Evolutionary conservation across 2,797 vertebrate genomes (phyloP), one percentile per base, ranked within the genome.

Genomic region (Acipenser ruthenus): DNA sequence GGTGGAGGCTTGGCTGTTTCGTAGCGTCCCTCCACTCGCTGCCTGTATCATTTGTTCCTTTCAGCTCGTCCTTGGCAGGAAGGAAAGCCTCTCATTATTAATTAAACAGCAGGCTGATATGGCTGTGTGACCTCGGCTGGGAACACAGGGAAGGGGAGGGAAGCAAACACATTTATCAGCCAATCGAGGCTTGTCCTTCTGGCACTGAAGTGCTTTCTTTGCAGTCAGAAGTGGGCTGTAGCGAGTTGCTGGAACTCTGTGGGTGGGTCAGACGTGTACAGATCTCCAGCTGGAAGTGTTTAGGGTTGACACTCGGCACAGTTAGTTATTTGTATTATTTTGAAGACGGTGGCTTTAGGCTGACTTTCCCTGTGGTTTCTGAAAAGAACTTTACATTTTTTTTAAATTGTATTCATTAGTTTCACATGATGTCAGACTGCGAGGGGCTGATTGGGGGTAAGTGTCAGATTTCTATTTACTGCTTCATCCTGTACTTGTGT

Each of bases 391-490:
- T 37, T 37, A 37, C 23, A 37, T 37, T 76, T 69, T 76, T 69
- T 76, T 67, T 6, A 7, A 37, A 37, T 37, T 55, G 18, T 65
- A 73, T 68, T 74, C 67, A 47, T 61, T 56, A 61, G 23, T 73
- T 63, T 79, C 9, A 15, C 82, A 84, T 84, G 78, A 97, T 98
- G 95, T 97, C 95, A 67, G 95, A 98, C 91, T 94, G 92, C 77
- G 95, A 97, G 84, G 95, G 93, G 81, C 91, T 88, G 75, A 87
- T 87, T 37, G 86, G 88, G 72, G 95, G 96, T 98, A 87, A 94
- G 95, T 85, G 81, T 80, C 83, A 79, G 80, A 37, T 37, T 37
- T 37, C 83, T 79, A 79, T 73, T 61, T 77, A 65, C 58, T 6
- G 18, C 70, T 67, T 71, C 73, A 47, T 73, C 70, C 70, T 72